Evolutionary conservation across 53 echinoderm and acorn worm species (phyloP).

Genomic region (Astropecten irregularis): DNA sequence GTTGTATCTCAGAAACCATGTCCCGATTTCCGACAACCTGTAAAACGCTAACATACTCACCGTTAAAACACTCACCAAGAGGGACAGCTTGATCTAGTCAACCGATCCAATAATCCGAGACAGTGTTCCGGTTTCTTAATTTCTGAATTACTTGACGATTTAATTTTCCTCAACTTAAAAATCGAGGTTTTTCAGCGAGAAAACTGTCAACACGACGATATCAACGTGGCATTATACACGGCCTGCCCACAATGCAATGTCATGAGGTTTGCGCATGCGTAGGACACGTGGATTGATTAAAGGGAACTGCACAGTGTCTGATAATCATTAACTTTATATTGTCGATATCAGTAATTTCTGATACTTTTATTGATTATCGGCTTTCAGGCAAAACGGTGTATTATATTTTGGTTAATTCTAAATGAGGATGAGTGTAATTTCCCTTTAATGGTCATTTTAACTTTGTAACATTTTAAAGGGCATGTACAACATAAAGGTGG

Average conservation of each 20-base stretch:
- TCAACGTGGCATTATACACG: slow-evolving; percentile 52
- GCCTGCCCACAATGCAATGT: slow-evolving; percentile 26
- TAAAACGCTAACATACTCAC: slow-evolving; percentile 45
- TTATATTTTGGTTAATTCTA: too few relatives aligned
- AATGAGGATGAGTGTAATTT: too few relatives aligned
- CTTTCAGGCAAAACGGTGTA: too few relatives aligned
- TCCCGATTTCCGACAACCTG: not conserved
- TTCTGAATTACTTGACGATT: not conserved
- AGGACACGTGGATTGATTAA: slow-evolving; percentile 32
- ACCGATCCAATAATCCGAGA: not conserved
- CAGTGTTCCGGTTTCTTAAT: not conserved
- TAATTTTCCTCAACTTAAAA: not conserved
- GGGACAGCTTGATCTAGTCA: not conserved
- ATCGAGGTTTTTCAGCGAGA: not conserved
- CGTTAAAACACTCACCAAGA: not conserved
- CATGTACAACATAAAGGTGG: too few relatives aligned
- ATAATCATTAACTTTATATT: too few relatives aligned
- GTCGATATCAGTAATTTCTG: too few relatives aligned
- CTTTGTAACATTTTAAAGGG: too few relatives aligned
- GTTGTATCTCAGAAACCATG: not conserved
- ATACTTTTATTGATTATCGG: too few relatives aligned
- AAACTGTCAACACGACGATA: not conserved
- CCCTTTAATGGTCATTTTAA: too few relatives aligned
- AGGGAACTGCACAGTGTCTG: too few relatives aligned
- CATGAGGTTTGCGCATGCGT: slow-evolving; percentile 44